A percentile compares a stretch with the other conserved stretches of the same genome.
These are phyloP conservation scores for Cataglyphis hispanica DNA, from an alignment of 1,140 invertebrate genomes.

Conservation along the genomic window DNA sequence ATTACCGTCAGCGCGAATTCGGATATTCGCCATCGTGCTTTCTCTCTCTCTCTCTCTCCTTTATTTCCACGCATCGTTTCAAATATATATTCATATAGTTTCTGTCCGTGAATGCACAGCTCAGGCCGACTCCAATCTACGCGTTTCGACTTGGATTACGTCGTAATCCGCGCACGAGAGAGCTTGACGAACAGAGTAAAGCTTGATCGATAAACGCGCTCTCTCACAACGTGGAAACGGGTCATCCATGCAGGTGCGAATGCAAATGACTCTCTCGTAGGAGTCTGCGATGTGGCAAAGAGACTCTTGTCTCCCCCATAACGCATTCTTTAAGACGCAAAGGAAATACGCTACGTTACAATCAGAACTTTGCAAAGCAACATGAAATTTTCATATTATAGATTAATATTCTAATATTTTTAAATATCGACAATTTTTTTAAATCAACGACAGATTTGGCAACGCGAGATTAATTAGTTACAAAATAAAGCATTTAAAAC, in stretches of 20 bases:
- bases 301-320: background rate
- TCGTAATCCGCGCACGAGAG: constrained; percentile 42
- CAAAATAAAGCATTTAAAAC: too few species aligned
- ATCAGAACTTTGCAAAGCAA: background rate
- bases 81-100: constrained; percentile 52
- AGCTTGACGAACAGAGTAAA: constrained; percentile 46
- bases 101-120: constrained; percentile 20
- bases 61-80: background rate
- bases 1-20: constrained; percentile 54
- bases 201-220: constrained; percentile 58
- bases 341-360: constrained; percentile 36
- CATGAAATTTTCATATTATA: constrained; percentile 8
- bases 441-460: background rate
- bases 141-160: constrained; percentile 59
- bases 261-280: constrained; percentile 52
- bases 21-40: constrained; percentile 30
- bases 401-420: too few species aligned
- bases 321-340: constrained; percentile 21
- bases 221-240: constrained; percentile 47
- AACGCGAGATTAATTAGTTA: background rate
- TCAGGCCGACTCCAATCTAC: constrained; percentile 34
- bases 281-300: constrained; percentile 32
- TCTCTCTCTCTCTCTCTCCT: background rate
- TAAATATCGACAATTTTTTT: background rate
- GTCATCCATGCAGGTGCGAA: constrained; percentile 43